These are phyloP conservation scores for Pollachius pollachius DNA, from an alignment of 2,113 vertebrate species.

Conservation along the genomic window DNA sequence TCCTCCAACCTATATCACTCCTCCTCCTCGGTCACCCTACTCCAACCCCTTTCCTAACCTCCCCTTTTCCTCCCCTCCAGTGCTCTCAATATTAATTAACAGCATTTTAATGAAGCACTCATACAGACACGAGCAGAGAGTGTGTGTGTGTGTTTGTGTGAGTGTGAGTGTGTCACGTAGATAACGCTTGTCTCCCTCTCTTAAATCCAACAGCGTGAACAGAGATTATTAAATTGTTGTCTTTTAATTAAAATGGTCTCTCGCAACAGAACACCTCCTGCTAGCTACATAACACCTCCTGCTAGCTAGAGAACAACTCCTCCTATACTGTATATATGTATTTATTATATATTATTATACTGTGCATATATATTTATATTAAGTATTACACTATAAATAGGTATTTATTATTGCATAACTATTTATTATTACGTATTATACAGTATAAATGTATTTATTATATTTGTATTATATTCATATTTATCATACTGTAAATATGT, in stretches of 20 bases:
- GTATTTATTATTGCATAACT: too few relatives aligned
- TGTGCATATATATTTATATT: too few relatives aligned
- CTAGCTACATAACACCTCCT: too few relatives aligned
- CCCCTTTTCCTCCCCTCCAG: slow-evolving; percentile 64
- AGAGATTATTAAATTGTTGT: slow-evolving; percentile 65
- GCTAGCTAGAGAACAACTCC: too few relatives aligned
- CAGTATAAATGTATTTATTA: not conserved
- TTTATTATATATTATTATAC: too few relatives aligned
- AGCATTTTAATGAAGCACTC: slow-evolving; percentile 64
- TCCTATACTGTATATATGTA: too few relatives aligned
- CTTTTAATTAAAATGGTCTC: slow-evolving; percentile 71
- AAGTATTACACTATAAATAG: too few relatives aligned
- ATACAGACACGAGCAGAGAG: slow-evolving; percentile 41
- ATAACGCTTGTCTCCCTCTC: slow-evolving; percentile 52
- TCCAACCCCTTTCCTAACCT: too few relatives aligned
- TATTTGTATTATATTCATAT: not conserved
- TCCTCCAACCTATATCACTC: too few relatives aligned
- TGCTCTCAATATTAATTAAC: slow-evolving; percentile 70
- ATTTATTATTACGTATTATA: not conserved
- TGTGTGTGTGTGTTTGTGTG: slow-evolving; percentile 12
- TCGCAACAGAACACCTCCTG: slow-evolving; percentile 54
- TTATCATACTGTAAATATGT: not conserved
- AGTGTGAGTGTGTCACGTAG: slow-evolving; percentile 37
- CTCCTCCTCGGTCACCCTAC: too few relatives aligned
- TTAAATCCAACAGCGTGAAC: slow-evolving; percentile 29